Percentiles rank a stretch among this genome's conserved stretches.
Evolutionary conservation across 92 coral and sea anemone genomes (phyloP).

Genomic region (Pocillopora grandis): DNA sequence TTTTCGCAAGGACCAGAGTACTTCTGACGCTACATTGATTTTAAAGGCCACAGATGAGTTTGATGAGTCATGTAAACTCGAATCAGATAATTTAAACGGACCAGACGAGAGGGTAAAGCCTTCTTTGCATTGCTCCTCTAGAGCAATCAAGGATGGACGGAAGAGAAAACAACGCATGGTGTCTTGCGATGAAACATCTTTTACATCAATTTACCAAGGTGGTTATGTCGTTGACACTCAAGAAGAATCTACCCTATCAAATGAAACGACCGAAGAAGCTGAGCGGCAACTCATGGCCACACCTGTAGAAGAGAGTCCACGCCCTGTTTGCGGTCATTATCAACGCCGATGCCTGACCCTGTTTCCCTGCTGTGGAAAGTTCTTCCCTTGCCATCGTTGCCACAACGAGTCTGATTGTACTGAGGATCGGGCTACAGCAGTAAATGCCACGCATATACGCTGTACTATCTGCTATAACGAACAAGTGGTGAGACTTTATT

Average conservation of each 20-base stretch:
- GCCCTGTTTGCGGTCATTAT: conserved; percentile 68
- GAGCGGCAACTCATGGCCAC: not conserved
- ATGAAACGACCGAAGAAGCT: not conserved
- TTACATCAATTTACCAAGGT: too few relatives aligned
- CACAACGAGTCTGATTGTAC: conserved; percentile 79
- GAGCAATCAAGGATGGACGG: too few relatives aligned
- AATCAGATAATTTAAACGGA: not conserved
- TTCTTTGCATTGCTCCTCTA: too few relatives aligned
- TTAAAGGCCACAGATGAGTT: not conserved
- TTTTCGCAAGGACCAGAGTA: not conserved
- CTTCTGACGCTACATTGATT: not conserved
- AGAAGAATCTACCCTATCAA: not conserved
- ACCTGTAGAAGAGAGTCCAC: conserved; percentile 53
- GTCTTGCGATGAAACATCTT: too few relatives aligned
- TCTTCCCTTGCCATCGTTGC: conserved; percentile 87
- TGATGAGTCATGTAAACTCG: not conserved
- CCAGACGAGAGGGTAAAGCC: too few relatives aligned
- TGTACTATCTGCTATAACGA: conserved; percentile 65
- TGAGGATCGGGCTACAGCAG: conserved; percentile 56
- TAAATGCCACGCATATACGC: conserved; percentile 61
- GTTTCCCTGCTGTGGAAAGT: conserved; percentile 76
- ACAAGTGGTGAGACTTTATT: conserved; percentile 51
- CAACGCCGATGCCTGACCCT: conserved; percentile 71
- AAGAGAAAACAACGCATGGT: rapidly evolving
- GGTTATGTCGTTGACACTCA: not conserved